Evolutionary conservation across 1,140 invertebrate genomes (phyloP), one percentile per base, ranked within the genome.

Genomic region (Microplitis mediator): DNA sequence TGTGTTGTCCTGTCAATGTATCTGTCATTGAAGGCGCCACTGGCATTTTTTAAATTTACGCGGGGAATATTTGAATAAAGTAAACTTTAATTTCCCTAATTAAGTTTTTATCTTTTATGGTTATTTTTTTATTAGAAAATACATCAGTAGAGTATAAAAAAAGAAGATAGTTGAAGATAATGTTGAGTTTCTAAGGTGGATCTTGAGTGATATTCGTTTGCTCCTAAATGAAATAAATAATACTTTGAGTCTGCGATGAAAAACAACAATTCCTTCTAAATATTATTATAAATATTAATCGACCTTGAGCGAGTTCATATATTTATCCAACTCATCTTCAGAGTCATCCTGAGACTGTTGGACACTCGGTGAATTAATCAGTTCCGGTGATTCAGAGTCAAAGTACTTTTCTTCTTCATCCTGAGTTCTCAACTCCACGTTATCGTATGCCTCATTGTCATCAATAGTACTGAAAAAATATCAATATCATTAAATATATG

Each of bases 321-420:
- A 94, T 73, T 88, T 81, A 82, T 94, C 93, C 74, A 94, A 85
- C 68, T 93, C 91, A 88, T 94, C 93, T 83, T 91, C 92, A 34
- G 78, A 81, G 61, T 85, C 71, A 61, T 88, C 85, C 76, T 86
- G 84, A 16, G 88, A 85, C 71, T 85, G 81, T 32, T 84, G 69
- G 69, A 80, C 80, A 72, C 83, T 70, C 69, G 80, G 81, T 72
- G 88, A 79, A 67, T 84, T 83, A 16, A 54, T 50, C 65, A 50
- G 52, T 74, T 91, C 90, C 75, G 91, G 90, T 60, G 91, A 90
- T 85, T 95, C 93, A 6, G 91, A 90, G 82, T 96, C 94, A 88
- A 97, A 97, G 82, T 97, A 97, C 81, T 92, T 93, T 78, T 97
- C 95, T 86, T 97, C 94, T 77, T 92, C 93, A 87, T 97, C 95